A percentile compares a stretch with the other conserved stretches of the same genome.
Evolutionary conservation across 2,113 vertebrate species (phyloP).

Genomic region (Arizona elegans): DNA sequence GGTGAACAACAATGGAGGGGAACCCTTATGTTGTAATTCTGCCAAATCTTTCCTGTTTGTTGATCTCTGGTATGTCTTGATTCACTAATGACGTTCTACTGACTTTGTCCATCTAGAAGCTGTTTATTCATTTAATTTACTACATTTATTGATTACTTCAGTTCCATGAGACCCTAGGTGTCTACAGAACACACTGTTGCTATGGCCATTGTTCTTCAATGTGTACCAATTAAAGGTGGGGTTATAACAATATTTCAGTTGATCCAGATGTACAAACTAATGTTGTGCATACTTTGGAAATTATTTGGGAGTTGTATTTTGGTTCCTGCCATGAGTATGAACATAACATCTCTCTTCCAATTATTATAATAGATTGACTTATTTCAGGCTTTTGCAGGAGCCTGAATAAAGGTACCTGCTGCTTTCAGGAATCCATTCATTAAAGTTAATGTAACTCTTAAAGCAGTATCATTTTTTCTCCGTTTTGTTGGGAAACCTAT

Average conservation of each 20-base stretch:
- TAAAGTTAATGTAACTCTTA: neutral
- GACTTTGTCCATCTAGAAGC: slow-evolving; percentile 8
- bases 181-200: neutral
- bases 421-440: neutral
- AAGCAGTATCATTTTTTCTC: neutral
- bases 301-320: neutral
- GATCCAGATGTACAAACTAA: neutral
- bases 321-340: neutral
- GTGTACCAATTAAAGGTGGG: neutral
- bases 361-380: neutral
- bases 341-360: neutral
- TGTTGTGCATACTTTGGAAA: neutral
- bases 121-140: neutral
- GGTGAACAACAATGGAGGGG: neutral
- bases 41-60: neutral
- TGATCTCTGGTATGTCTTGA: neutral
- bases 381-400: neutral
- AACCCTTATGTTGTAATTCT: neutral
- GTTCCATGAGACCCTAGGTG: neutral
- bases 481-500: neutral
- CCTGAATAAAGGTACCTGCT: neutral
- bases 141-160: neutral
- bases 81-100: neutral
- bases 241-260: slow-evolving; percentile 4
- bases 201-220: neutral